A percentile compares a stretch with the other conserved stretches of the same genome.
These are phyloP conservation scores for Apodemus sylvaticus DNA, from an alignment of 2,113 vertebrate species.

Conservation along the genomic window DNA sequence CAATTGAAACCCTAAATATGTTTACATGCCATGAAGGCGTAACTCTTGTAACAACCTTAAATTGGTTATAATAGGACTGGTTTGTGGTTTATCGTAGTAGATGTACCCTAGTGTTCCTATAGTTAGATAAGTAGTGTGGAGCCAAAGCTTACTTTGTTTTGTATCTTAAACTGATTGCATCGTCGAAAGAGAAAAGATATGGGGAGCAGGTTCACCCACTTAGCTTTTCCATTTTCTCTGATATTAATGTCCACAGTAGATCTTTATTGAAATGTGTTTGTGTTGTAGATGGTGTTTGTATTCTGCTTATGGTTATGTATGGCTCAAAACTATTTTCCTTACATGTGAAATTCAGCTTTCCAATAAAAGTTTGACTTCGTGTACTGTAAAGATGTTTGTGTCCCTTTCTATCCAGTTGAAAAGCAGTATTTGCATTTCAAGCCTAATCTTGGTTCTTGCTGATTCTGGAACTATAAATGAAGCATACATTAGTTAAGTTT, in stretches of 20 bases:
- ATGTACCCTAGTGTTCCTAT: constrained; percentile 61
- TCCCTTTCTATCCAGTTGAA: background rate
- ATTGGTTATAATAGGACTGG: constrained; percentile 5
- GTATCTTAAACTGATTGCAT: constrained; percentile 53
- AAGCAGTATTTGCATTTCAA: background rate
- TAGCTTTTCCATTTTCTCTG: constrained; percentile 56
- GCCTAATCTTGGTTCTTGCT: background rate
- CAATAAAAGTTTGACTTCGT: constrained; percentile 88
- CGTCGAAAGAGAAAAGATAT: constrained; percentile 69
- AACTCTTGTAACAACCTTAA: constrained; percentile 56
- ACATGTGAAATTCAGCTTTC: constrained; percentile 85
- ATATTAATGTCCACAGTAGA: constrained; percentile 78
- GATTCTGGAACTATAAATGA: background rate
- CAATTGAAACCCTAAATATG: constrained; percentile 61
- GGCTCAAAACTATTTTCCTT: constrained; percentile 85
- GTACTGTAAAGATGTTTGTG: constrained; percentile 76
- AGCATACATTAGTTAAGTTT: background rate
- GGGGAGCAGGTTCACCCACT: constrained; percentile 63
- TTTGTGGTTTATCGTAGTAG: constrained; percentile 68
- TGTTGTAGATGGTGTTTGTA: constrained; percentile 86
- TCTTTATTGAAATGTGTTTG: constrained; percentile 83
- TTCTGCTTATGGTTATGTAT: constrained; percentile 82
- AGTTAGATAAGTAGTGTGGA: constrained; percentile 73
- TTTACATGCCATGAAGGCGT: constrained; percentile 79
- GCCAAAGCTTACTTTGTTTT: constrained; percentile 79